A percentile compares a stretch with the other conserved stretches of the same genome.
These are phyloP conservation scores for Drosophila limbata DNA, from an alignment of 2,888 invertebrate genomes.

Conservation along the genomic window DNA sequence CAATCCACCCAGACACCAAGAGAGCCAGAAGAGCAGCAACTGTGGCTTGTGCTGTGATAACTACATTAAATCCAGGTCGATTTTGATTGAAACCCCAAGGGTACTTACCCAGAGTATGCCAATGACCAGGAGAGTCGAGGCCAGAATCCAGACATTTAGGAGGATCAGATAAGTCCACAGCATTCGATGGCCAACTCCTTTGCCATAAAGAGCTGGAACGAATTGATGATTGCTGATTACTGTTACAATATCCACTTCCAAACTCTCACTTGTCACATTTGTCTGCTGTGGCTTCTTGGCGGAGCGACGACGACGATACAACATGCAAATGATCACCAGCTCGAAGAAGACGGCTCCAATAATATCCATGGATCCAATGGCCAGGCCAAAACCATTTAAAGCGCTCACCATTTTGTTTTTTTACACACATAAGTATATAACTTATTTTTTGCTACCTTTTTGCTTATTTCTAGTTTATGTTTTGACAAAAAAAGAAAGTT, in stretches of 20 bases:
- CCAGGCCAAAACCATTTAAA: conserved; percentile 65
- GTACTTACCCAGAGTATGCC: conserved; percentile 60
- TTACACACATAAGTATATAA: conserved; percentile 5
- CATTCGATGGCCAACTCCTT: conserved; percentile 23
- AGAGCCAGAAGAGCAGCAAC: conserved; percentile 54
- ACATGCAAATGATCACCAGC: conserved; percentile 53
- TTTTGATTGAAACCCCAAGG: background rate
- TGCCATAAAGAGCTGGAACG: conserved; percentile 25
- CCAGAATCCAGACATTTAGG: conserved; percentile 60
- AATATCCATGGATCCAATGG: conserved; percentile 70
- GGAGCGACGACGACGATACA: conserved; percentile 26
- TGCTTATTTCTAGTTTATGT: conserved; percentile 13
- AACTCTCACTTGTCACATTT: conserved; percentile 13
- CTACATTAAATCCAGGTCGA: background rate
- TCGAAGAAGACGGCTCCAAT: conserved; percentile 62
- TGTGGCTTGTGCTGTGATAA: conserved; percentile 46
- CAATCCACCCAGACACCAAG: conserved; percentile 53
- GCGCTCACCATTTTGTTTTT: conserved; percentile 43
- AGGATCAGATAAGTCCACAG: conserved; percentile 64
- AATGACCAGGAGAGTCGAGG: conserved; percentile 54
- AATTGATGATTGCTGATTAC: conserved; percentile 19
- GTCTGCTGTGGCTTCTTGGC: background rate
- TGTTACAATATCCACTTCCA: background rate
- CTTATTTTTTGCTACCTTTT: conserved; percentile 7
- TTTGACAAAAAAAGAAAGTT: conserved; percentile 34